Evolutionary conservation across 2,888 invertebrate species (phyloP), one percentile per base, ranked within the genome.

Genomic region (Neoitamus cyanurus): DNA sequence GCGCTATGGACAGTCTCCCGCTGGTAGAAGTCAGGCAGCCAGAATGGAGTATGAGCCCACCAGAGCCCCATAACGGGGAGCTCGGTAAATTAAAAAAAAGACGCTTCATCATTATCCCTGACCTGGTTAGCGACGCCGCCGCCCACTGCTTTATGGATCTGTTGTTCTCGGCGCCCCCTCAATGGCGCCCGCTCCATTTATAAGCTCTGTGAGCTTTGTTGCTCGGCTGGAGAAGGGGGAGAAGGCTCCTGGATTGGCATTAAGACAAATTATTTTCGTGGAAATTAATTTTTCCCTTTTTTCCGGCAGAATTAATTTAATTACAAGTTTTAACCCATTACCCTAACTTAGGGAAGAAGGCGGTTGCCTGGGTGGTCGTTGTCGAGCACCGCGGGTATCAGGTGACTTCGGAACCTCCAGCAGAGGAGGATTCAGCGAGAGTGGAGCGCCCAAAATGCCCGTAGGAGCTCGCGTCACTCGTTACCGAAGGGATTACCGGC

Each of bases 221-320:
- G 58, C 58, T 25, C 25, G 7, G 9, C 20, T 15, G 9, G 58
- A 20, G 9, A 7, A n/a, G 42, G n/a, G 15, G 13, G 4, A 3
- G 42, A n/a, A n/a, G 42, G 3, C 7, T 34, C 70, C 36, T 25
- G 34, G 34, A 68, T 68, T 68, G 68, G 80, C 58, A 80, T 80
- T 58, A 80, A 68, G 68, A 68, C 58, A 80, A 80, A 80, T 80
- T 80, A 58, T 80, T 80, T 80, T 80, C 58, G 80, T 80, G 58
- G 58, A 80, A 80, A 80, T 80, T 80, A 80, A 80, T 80, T 80
- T 80, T 80, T 48, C 68, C 80, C 70, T n/a, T 68, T 80, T 58
- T 80, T 80, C 68, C 34, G 68, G 80, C 13, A 15, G 68, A 80
- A 80, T 80, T 80, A 80, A 80, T 80, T 80, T 80, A 80, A 80